These are phyloP conservation scores for Ptiloglossa arizonensis DNA, from an alignment of 1,140 invertebrate genomes.

Conservation along the genomic window DNA sequence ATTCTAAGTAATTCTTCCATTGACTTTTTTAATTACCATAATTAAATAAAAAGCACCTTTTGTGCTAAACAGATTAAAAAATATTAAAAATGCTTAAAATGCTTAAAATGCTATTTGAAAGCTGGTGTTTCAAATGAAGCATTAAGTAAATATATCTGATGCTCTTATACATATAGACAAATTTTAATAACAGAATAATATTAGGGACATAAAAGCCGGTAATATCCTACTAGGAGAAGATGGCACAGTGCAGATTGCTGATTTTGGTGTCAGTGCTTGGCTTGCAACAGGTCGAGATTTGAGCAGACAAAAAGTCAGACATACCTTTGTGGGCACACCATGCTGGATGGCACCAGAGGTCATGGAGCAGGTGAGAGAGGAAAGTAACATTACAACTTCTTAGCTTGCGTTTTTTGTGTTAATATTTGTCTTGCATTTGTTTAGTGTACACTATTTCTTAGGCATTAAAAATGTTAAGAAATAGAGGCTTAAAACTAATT, in stretches of 20 bases:
- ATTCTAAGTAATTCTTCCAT: conserved; percentile 52
- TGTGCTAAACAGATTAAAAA: not conserved
- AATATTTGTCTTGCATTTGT: conserved; percentile 61
- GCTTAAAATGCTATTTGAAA: too few relatives aligned
- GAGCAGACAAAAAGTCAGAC: conserved; percentile 96
- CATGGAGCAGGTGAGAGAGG: conserved; percentile 94
- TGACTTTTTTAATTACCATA: not conserved
- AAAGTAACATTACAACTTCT: conserved; percentile 82
- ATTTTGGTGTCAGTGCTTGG: conserved; percentile 97
- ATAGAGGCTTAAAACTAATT: not conserved
- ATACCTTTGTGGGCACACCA: conserved; percentile 98
- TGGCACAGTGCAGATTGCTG: conserved; percentile 98
- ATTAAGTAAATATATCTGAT: conserved; percentile 10
- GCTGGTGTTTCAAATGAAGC: conserved; percentile 13
- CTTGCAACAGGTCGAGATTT: conserved; percentile 94
- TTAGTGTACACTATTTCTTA: conserved; percentile 33
- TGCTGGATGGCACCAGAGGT: conserved; percentile 99
- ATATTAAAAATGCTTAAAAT: not conserved
- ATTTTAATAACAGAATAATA: conserved; percentile 62
- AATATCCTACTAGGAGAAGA: conserved; percentile 99
- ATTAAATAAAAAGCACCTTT: not conserved
- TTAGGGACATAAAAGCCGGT: conserved; percentile 97
- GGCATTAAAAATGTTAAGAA: not conserved
- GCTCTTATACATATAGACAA: conserved; percentile 29
- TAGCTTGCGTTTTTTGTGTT: conserved; percentile 78